Base-by-base conservation (phyloP, 2,888 invertebrate species). In the Lochmaea crataegi region DNA sequence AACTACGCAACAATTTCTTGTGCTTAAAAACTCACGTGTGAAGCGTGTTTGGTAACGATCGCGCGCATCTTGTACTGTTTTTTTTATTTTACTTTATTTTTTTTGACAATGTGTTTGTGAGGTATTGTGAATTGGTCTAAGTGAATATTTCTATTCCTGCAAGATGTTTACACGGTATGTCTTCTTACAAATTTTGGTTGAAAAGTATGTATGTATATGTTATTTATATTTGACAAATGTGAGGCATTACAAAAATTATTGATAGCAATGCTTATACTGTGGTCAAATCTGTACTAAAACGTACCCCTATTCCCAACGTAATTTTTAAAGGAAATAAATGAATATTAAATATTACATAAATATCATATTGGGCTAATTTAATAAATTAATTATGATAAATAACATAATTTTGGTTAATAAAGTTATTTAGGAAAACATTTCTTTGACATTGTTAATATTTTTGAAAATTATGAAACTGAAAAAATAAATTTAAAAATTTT, bases 1-100 rank as follows among this genome's bases (percentile, higher is more conserved):
- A 79, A 80, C 81, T 78, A 78, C 82, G 82, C 78, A 80, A 68
- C 68, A 68, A 68, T 75, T 76, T 77, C 77, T 77, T 72, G 72
- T 67, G 75, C 77, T 81, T 76, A 75, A 74, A 77, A 78, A 76
- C 81, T 80, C 83, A 83, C 83, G 83, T 83, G 83, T 77, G 41
- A 63, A 42, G 16, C 61, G 61, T 63, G 42, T 63, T 58, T 32
- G 26, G 77, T 64, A 75, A 73, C 71, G 74, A 76, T 78, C 81
- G 81, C 82, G 83, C 83, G 83, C 79, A 81, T 53, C 45, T 42
- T 11, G n/a, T 51, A 48, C 67, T 73, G 61, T 68, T 73, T 68
- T 32, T 26, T 68, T 64, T 42, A 63, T 42, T 68, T 72, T 42
- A 60, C 9, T 58, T 60, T 51, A 64, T 56, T 57, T 70, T 61